Evolutionary conservation across 2,888 invertebrate genomes (phyloP), one percentile per base, ranked within the genome.

Genomic region (Andricus curvator): DNA sequence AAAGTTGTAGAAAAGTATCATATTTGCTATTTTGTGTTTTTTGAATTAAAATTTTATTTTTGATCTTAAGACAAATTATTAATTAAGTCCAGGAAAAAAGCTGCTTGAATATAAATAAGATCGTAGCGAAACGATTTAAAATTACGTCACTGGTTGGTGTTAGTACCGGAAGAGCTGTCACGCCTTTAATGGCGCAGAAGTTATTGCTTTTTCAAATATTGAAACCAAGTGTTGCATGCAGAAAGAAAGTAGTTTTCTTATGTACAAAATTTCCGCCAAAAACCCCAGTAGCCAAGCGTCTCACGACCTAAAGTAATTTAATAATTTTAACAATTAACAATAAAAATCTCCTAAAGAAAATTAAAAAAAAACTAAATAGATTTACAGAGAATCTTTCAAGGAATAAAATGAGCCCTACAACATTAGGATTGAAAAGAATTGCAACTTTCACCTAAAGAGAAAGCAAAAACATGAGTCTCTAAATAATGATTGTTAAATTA

Each of bases 131-230:
- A 51, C n/a, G 20, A 51, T 51, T 51, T 51, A 20, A 51, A 20
- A 8, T 51, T 51, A 48, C 25, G 68, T 22, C 15, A 68, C 68
- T 68, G 48, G 44, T 68, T 48, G 68, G 20, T 25, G 68, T 68
- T 48, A 68, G 29, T 48, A 48, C 48, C 48, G 68, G 68, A 68
- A 70, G 70, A 51, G 29, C 33, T 70, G 70, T 70, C n/a, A 51
- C 20, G 51, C 51, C 70, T 51, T 70, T 51, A 70, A 51, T 70
- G 51, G 51, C 51, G 56, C 13, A 70, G 51, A 70, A 70, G 51
- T 20, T 56, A 51, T 70, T 68, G 68, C 48, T 68, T 70, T 70
- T 70, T 70, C 33, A 51, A 68, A 68, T 68, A 68, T 68, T 68
- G 17, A 48, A 48, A 68, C 41, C 17, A 44, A 68, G 68, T 68